Percentiles rank a stretch among this genome's conserved stretches.
Evolutionary conservation across 2,797 vertebrate species (phyloP).

Genomic region (Rhynchotus rufescens): DNA sequence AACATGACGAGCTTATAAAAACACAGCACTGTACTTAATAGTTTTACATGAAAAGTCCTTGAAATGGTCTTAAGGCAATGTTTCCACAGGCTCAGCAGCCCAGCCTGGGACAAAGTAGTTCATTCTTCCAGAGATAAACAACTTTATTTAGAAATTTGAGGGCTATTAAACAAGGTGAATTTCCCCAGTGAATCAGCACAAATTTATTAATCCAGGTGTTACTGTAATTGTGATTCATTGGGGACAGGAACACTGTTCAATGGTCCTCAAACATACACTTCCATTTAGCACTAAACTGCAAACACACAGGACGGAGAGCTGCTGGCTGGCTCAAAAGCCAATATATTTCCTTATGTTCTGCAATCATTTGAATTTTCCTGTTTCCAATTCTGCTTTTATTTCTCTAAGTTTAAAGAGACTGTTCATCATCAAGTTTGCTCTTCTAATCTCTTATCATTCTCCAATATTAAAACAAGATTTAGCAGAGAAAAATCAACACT

Average conservation of each 20-base stretch:
- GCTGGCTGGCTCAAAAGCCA: not conserved
- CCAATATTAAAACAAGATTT: not conserved
- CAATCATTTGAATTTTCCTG: not conserved
- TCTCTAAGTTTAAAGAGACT: not conserved
- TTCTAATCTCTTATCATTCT: not conserved
- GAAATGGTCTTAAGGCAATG: slow-evolving; percentile 58
- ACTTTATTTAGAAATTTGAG: slow-evolving; percentile 72
- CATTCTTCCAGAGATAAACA: slow-evolving; percentile 70
- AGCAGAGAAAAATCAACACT: not conserved
- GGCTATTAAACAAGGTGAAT: slow-evolving; percentile 72
- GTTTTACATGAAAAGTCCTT: slow-evolving; percentile 55
- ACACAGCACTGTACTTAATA: not conserved
- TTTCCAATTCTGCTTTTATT: not conserved
- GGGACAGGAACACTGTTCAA: slow-evolving; percentile 61
- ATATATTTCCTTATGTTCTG: not conserved
- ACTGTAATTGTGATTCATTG: slow-evolving; percentile 74
- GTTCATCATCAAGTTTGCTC: not conserved
- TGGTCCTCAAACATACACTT: slow-evolving; percentile 62
- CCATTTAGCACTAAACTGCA: slow-evolving; percentile 1
- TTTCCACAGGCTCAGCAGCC: slow-evolving; percentile 15
- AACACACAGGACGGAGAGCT: not conserved
- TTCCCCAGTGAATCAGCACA: slow-evolving; percentile 66
- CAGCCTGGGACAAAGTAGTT: slow-evolving; percentile 43
- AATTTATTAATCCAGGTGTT: slow-evolving; percentile 76
- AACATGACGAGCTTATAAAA: not conserved